These are phyloP conservation scores for Oreochromis grahami DNA, from an alignment of 2,797 vertebrate species.

Conservation along the genomic window DNA sequence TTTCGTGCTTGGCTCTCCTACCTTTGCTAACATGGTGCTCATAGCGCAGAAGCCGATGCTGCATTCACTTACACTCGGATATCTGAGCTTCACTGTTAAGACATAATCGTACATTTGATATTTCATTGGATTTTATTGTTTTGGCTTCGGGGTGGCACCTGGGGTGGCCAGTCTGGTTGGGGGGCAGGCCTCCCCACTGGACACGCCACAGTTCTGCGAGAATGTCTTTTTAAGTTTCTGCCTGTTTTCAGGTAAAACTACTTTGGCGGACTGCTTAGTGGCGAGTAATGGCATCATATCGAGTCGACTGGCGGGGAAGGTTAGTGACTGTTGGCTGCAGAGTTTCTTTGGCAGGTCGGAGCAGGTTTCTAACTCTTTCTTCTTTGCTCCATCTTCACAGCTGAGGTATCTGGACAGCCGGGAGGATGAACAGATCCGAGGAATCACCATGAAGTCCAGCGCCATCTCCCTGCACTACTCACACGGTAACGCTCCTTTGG, in stretches of 20 bases:
- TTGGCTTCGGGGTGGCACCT: too few species aligned
- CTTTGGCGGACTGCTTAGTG: constrained; percentile 92
- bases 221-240: not conserved
- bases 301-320: constrained; percentile 91
- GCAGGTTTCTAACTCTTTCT: not conserved
- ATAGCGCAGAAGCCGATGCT: too few species aligned
- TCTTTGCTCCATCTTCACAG: constrained; percentile 54
- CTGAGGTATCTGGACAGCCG: constrained; percentile 93
- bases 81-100: too few species aligned
- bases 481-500: constrained; percentile 58
- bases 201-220: too few species aligned
- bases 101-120: too few species aligned
- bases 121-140: too few species aligned
- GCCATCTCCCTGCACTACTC: constrained; percentile 88
- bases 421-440: constrained; percentile 93
- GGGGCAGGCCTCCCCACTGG: too few species aligned
- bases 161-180: too few species aligned
- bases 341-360: not conserved
- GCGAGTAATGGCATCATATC: constrained; percentile 98
- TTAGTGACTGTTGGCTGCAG: constrained; percentile 38
- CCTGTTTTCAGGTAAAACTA: constrained; percentile 88
- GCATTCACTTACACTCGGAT: too few species aligned
- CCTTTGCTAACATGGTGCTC: too few species aligned
- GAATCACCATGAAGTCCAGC: constrained; percentile 99
- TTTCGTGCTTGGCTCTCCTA: too few species aligned